These are phyloP conservation scores for Euwallacea similis DNA, from an alignment of 1,140 invertebrate genomes.

Conservation along the genomic window DNA sequence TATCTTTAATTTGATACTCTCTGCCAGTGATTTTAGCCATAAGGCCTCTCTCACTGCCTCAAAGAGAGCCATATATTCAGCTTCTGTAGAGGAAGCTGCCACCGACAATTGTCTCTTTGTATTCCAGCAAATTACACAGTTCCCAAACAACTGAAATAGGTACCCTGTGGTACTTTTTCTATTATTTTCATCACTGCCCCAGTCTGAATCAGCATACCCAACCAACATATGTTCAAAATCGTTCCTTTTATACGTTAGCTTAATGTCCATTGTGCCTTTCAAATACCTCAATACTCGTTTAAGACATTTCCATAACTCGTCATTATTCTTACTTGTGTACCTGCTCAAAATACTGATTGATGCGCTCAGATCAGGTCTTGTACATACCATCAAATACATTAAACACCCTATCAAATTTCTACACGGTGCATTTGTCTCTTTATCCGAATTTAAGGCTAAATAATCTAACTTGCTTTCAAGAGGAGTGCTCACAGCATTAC, in stretches of 20 bases:
- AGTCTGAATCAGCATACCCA: constrained; percentile 1
- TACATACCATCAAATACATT: background rate
- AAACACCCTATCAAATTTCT: background rate
- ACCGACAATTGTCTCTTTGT: background rate
- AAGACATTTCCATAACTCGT: background rate
- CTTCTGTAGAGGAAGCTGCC: background rate
- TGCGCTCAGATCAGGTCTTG: background rate
- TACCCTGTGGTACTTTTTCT: background rate
- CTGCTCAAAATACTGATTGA: background rate
- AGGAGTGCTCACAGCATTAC: background rate
- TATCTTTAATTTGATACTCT: background rate
- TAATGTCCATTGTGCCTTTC: background rate
- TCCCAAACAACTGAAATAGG: background rate
- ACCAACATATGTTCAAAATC: background rate
- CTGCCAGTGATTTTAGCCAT: background rate
- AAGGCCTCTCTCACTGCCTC: background rate
- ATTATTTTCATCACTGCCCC: background rate
- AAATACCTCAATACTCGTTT: background rate
- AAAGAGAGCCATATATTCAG: background rate
- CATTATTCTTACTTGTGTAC: background rate
- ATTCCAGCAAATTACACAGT: background rate
- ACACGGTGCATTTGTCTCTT: background rate
- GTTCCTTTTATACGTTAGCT: background rate
- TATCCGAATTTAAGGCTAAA: background rate
- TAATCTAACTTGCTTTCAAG: background rate